A percentile compares a stretch with the other conserved stretches of the same genome.
Conservation (phyloP, 2,797 vertebrate species). For the Furcifer pardalis region DNA sequence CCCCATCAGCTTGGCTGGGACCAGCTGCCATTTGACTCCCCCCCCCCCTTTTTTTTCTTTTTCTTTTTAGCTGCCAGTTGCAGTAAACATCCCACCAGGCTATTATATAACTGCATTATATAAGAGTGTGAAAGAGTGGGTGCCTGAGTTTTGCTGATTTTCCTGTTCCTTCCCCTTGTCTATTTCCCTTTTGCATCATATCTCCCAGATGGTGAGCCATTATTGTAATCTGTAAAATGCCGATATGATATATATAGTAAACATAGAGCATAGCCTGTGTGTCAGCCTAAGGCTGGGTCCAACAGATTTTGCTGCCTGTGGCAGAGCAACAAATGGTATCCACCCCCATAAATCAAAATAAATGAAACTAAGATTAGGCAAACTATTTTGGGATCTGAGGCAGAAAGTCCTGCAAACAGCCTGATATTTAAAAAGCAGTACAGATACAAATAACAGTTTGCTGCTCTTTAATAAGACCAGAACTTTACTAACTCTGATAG, state of each 20-base stretch:
- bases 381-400: too few species aligned
- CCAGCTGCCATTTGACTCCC: background rate
- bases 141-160: background rate
- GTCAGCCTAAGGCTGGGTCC: background rate
- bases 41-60: too few species aligned
- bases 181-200: background rate
- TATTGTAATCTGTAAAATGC: background rate
- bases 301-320: background rate
- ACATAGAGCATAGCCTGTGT: background rate
- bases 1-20: background rate
- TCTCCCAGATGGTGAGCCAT: background rate
- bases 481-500: too few species aligned
- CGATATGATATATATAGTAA: background rate
- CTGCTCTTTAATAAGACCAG: too few species aligned
- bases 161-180: background rate
- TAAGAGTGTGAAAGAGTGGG: background rate
- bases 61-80: background rate
- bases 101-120: background rate
- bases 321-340: background rate
- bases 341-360: background rate
- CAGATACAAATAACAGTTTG: too few species aligned
- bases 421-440: too few species aligned
- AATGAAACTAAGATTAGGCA: too few species aligned
- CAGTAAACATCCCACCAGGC: constrained; percentile 1
- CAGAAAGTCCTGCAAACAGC: too few species aligned